A percentile compares a stretch with the other conserved stretches of the same genome.
Conservation (phyloP, 1,140 invertebrate genomes). For the Lasioglossum baleicum region DNA sequence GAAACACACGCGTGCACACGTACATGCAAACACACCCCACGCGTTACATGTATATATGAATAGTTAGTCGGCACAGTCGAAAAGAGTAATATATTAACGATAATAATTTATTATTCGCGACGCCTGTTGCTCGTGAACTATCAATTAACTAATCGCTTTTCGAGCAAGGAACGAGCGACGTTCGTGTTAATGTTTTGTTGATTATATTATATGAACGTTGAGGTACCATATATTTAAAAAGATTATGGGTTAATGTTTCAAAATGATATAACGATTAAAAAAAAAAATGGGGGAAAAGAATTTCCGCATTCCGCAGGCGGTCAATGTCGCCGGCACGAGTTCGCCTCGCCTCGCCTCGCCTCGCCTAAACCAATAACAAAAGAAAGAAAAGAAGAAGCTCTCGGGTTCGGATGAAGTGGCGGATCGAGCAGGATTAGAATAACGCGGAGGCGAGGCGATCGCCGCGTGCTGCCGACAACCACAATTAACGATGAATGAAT, state of each 20-base stretch:
- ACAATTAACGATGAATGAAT: no score
- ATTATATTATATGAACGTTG: conserved; percentile 76
- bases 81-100: conserved; percentile 61
- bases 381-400: no score
- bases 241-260: conserved; percentile 71
- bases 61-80: conserved; percentile 68
- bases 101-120: conserved; percentile 61
- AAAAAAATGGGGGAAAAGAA: not conserved
- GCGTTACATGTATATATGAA: conserved; percentile 61
- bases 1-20: not conserved
- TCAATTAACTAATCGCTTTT: conserved; percentile 60
- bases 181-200: conserved; percentile 76
- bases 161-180: conserved; percentile 49
- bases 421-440: conserved; percentile 20
- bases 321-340: conserved; percentile 8
- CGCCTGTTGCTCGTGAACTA: conserved; percentile 62
- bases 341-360: no score
- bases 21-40: not conserved
- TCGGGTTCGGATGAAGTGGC: no score
- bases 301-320: conserved; percentile 37
- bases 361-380: no score
- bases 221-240: conserved; percentile 69
- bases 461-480: not conserved
- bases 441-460: not conserved
- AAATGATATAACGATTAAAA: conserved; percentile 28